phyloP scores from a whole-genome alignment of 1,140 invertebrate species.

The Plectrocnemia conspersa region DNA sequence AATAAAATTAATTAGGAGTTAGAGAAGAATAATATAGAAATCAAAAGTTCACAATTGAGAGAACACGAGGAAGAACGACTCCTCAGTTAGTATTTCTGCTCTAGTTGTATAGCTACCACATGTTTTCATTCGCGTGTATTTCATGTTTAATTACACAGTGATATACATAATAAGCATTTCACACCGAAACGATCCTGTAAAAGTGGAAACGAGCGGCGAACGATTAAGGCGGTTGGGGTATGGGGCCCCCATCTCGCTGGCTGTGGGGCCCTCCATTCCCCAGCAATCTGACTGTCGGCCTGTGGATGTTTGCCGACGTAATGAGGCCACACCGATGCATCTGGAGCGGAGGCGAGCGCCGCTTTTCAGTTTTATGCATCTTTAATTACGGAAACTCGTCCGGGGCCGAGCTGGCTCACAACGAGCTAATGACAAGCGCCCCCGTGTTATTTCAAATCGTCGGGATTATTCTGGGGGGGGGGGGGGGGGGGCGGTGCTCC shows the following conservation, averaged over 20 bases:
- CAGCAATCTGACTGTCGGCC: slow-evolving; percentile 6
- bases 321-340: slow-evolving; percentile 21
- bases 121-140: too few species aligned
- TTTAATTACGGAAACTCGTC: slow-evolving; percentile 24
- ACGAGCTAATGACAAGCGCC: slow-evolving; percentile 6
- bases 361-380: slow-evolving; percentile 27
- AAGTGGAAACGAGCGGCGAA: slow-evolving; percentile 5
- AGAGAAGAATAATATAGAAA: too few species aligned
- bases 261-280: background rate
- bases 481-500: too few species aligned
- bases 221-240: slow-evolving; percentile 1
- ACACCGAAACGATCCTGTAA: background rate
- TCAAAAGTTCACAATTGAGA: too few species aligned
- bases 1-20: too few species aligned
- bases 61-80: too few species aligned
- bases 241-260: too few species aligned
- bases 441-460: slow-evolving; percentile 6
- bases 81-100: too few species aligned
- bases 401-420: background rate
- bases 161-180: slow-evolving; percentile 15
- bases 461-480: background rate
- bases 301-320: slow-evolving; percentile 21
- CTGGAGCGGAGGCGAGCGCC: slow-evolving; percentile 3
- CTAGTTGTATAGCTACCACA: too few species aligned
- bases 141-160: too few species aligned